A percentile compares a stretch with the other conserved stretches of the same genome.
These are phyloP conservation scores for Rousettus leschenaultii DNA, from an alignment of 2,113 vertebrate species.

Conservation along the genomic window DNA sequence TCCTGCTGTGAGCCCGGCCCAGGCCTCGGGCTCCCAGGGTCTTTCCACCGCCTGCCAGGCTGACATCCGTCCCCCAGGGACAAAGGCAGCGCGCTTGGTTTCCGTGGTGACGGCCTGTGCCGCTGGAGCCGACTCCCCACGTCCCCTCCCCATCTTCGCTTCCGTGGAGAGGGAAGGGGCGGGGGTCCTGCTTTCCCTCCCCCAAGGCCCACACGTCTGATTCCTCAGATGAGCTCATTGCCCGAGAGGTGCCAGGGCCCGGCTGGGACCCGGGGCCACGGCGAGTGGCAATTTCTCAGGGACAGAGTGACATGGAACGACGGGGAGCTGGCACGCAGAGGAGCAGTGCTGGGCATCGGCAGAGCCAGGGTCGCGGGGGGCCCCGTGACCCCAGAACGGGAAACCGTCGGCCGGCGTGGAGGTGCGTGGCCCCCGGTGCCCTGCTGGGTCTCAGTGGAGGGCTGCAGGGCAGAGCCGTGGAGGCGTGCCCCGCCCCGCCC, in stretches of 20 bases:
- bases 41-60: not conserved
- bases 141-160: accelerated
- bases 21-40: too few relatives aligned
- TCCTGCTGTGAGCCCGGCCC: not conserved
- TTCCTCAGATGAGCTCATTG: not conserved
- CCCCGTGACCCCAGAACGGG: accelerated
- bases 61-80: not conserved
- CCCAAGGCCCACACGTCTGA: accelerated
- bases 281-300: not conserved
- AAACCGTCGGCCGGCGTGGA: accelerated
- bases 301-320: accelerated
- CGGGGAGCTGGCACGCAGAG: accelerated
- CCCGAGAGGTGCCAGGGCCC: accelerated
- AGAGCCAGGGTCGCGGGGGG: accelerated
- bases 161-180: not conserved
- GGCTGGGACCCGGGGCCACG: not conserved
- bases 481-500: too few relatives aligned
- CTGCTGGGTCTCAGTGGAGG: too few relatives aligned
- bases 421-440: too few relatives aligned
- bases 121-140: accelerated
- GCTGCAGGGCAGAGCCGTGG: too few relatives aligned
- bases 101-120: not conserved
- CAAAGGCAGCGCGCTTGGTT: not conserved
- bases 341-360: accelerated
- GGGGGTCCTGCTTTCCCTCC: not conserved